These are phyloP conservation scores for Cephalotes varians DNA, from an alignment of 2,888 invertebrate genomes.

Conservation along the genomic window DNA sequence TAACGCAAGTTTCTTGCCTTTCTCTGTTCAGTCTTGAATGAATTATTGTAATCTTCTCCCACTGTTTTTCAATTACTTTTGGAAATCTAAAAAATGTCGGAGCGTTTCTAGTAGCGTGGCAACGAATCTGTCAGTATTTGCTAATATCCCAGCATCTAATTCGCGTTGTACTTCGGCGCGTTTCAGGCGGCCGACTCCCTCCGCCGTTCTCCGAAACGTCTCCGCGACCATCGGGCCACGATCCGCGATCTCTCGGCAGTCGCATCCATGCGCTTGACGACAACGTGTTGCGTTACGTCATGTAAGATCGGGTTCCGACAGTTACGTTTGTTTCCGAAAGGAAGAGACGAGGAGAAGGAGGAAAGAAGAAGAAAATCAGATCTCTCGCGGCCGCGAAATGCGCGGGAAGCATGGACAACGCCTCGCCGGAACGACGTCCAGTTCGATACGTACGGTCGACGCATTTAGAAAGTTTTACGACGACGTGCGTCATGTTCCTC, in stretches of 20 bases:
- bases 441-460: constrained; percentile 40
- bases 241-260: constrained; percentile 69
- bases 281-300: constrained; percentile 69
- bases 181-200: neutral
- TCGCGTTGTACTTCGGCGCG: neutral
- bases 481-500: neutral
- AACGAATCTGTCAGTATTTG: too few relatives aligned
- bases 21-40: neutral
- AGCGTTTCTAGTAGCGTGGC: neutral
- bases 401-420: neutral
- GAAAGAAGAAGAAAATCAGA: neutral
- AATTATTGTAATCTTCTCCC: neutral
- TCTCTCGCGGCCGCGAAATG: constrained; percentile 2
- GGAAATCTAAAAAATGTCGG: neutral
- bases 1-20: too few relatives aligned
- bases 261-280: constrained; percentile 71
- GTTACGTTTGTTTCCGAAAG: too few relatives aligned
- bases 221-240: constrained; percentile 37
- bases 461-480: constrained; percentile 39
- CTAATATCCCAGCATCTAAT: neutral
- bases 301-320: neutral
- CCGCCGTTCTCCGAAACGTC: constrained; percentile 14
- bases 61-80: neutral
- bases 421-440: constrained; percentile 11
- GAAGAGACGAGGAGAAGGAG: too few relatives aligned